phyloP scores from a whole-genome alignment of 2,113 vertebrate species.

The Pseudolaguvia tuberculata region DNA sequence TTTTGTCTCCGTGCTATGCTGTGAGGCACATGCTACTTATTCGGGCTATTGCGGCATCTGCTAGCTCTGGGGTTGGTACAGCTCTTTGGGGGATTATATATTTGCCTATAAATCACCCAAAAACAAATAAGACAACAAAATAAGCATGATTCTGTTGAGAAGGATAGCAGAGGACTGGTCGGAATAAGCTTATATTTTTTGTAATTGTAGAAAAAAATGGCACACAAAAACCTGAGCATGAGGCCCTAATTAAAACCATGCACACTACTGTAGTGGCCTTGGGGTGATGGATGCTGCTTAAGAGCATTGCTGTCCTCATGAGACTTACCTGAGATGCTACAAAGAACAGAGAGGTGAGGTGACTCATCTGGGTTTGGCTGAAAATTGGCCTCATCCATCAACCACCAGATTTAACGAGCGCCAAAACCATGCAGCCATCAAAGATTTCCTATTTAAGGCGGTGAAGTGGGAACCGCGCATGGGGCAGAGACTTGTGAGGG shows the following conservation, averaged over 20 bases:
- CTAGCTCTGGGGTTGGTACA: slow-evolving; percentile 48
- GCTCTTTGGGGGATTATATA: slow-evolving; percentile 45
- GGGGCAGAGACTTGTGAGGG: slow-evolving; percentile 65
- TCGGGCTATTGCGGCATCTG: slow-evolving; percentile 47
- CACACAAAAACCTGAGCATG: slow-evolving; percentile 41
- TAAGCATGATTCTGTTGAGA: slow-evolving; percentile 34
- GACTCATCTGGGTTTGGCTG: slow-evolving; percentile 68
- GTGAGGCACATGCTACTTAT: slow-evolving; percentile 41
- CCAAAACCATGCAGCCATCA: slow-evolving; percentile 61
- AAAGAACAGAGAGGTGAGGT: slow-evolving; percentile 59
- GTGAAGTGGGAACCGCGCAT: slow-evolving; percentile 63
- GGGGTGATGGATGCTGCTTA: slow-evolving; percentile 71
- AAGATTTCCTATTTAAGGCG: slow-evolving; percentile 69
- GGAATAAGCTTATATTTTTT: slow-evolving; percentile 19
- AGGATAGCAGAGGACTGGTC: slow-evolving; percentile 28
- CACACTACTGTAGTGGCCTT: slow-evolving; percentile 45
- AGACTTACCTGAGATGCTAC: slow-evolving; percentile 64
- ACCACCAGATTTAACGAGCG: slow-evolving; percentile 68
- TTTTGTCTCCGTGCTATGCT: slow-evolving; percentile 45
- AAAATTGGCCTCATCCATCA: slow-evolving; percentile 79
- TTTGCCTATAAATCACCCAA: slow-evolving; percentile 51
- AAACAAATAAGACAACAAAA: slow-evolving; percentile 47
- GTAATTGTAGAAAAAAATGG: neutral
- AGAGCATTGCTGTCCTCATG: slow-evolving; percentile 62
- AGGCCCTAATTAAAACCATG: slow-evolving; percentile 67